A percentile compares a stretch with the other conserved stretches of the same genome.
Evolutionary conservation across 92 coral and sea anemone genomes (phyloP).

Genomic region (Hydrozoanthus gracilis): DNA sequence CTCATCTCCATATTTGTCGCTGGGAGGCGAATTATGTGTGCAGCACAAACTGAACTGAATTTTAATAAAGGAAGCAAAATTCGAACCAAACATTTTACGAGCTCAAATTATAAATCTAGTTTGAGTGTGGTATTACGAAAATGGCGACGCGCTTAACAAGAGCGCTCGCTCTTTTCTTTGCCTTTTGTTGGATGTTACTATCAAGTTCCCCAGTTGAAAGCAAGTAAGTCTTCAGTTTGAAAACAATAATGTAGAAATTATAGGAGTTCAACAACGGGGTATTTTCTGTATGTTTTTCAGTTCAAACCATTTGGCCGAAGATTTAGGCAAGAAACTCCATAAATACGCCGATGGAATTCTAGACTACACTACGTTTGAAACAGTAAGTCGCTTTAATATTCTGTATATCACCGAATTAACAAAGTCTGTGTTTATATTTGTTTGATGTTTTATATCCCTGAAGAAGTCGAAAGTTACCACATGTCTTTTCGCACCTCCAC

Average conservation of each 20-base stretch:
- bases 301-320: constrained; percentile 44
- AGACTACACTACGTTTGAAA: constrained; percentile 53
- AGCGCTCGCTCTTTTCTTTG: constrained; percentile 68
- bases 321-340: constrained; percentile 42
- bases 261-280: constrained; percentile 39
- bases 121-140: constrained; percentile 42
- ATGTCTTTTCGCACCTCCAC: constrained; percentile 51
- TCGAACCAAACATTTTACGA: constrained; percentile 53
- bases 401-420: constrained; percentile 42
- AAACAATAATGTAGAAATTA: constrained; percentile 7
- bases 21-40: constrained; percentile 81
- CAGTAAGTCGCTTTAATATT: constrained; percentile 52
- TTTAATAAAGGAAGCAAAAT: constrained; percentile 56
- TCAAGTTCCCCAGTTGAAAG: constrained; percentile 18
- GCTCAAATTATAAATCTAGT: constrained; percentile 58
- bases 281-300: constrained; percentile 73
- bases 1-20: constrained; percentile 92
- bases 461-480: constrained; percentile 57
- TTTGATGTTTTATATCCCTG: constrained; percentile 49
- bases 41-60: constrained; percentile 80
- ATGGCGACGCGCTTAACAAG: constrained; percentile 67
- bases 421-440: constrained; percentile 44
- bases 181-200: constrained; percentile 49
- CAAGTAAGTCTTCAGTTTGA: constrained; percentile 37
- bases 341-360: constrained; percentile 46